Conservation (phyloP, 2,888 invertebrate species). For the Gisinianus flammeolus region DNA sequence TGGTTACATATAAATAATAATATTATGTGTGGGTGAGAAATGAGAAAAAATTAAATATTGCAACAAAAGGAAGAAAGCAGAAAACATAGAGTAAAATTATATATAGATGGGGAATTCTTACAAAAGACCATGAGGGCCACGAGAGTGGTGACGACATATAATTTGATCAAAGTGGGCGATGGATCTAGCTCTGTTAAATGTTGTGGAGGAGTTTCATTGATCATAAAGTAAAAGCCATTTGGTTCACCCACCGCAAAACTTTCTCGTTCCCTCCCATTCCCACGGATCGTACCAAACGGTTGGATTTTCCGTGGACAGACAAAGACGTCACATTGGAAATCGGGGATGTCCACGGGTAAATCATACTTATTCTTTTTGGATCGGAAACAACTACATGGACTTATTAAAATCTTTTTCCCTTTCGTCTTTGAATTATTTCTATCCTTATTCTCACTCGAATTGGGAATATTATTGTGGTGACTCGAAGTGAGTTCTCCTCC, state of each 20-base stretch:
- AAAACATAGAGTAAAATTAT: too few species aligned
- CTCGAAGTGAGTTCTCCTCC: too few species aligned
- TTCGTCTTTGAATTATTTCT: neutral
- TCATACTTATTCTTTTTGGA: neutral
- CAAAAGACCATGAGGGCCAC: conserved; percentile 3
- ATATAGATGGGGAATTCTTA: too few species aligned
- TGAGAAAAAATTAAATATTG: neutral
- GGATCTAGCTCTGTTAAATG: neutral
- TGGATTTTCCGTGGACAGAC: neutral
- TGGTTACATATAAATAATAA: neutral
- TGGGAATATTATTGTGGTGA: too few species aligned
- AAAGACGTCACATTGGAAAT: conserved; percentile 9
- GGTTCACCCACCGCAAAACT: neutral
- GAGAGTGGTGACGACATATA: neutral
- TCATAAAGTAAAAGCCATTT: conserved; percentile 6
- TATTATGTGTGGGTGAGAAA: neutral
- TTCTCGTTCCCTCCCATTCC: neutral
- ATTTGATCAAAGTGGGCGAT: neutral
- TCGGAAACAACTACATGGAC: neutral
- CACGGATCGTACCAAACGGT: neutral
- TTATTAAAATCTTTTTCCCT: neutral
- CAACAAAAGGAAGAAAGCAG: too few species aligned
- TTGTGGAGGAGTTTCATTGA: conserved; percentile 4
- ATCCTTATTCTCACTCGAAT: neutral
- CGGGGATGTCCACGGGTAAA: neutral